These are phyloP conservation scores for Brachionus calyciflorus DNA, from an alignment of 1,140 invertebrate species.

Conservation along the genomic window DNA sequence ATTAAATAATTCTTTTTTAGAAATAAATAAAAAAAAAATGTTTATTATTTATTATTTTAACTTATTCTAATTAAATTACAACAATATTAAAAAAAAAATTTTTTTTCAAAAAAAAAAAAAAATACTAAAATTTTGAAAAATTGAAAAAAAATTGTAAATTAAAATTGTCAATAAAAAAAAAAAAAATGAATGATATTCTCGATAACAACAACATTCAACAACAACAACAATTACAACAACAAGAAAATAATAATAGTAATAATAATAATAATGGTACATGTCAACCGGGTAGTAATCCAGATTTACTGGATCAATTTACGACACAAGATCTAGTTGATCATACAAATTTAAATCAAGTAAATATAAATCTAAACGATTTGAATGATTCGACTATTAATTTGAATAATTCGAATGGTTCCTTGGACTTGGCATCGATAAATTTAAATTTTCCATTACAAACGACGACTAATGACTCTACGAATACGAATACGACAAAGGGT, in stretches of 20 bases:
- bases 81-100: too few species aligned
- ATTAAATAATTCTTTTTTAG: too few species aligned
- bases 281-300: background rate
- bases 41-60: too few species aligned
- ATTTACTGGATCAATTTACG: conserved; percentile 15
- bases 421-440: conserved; percentile 5
- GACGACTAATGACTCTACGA: too few species aligned
- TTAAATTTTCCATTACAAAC: background rate
- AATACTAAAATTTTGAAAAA: too few species aligned
- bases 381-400: conserved; percentile 34
- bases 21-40: too few species aligned
- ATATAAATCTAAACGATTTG: conserved; percentile 12
- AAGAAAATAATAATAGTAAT: too few species aligned
- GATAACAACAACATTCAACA: background rate
- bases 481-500: background rate
- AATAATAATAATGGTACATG: too few species aligned
- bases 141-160: too few species aligned
- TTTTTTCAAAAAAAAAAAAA: too few species aligned
- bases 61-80: too few species aligned
- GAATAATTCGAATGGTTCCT: conserved; percentile 28
- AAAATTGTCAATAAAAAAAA: too few species aligned
- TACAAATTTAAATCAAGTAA: background rate
- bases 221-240: background rate
- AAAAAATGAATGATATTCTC: conserved; percentile 30
- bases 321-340: conserved; percentile 6